These are phyloP conservation scores for Nymphicus hollandicus DNA, from an alignment of 2,113 vertebrate species.

Conservation along the genomic window DNA sequence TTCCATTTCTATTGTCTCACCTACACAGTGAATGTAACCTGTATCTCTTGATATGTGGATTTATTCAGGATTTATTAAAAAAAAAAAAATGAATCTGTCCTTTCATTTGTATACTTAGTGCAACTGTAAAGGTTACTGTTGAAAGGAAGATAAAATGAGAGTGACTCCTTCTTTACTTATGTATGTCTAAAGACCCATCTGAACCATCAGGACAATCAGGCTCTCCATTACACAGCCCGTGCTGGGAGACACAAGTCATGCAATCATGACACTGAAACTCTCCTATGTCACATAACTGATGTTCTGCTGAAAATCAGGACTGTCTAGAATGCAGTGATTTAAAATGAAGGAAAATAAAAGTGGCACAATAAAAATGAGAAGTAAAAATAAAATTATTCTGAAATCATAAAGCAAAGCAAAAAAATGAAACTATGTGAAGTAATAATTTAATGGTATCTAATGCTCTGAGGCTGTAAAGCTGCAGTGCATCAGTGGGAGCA, in stretches of 20 bases:
- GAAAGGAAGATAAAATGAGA: not conserved
- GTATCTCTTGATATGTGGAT: not conserved
- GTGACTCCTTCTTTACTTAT: constrained; percentile 79
- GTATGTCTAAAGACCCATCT: constrained; percentile 83
- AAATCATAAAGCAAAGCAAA: not conserved
- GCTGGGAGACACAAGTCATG: constrained; percentile 85
- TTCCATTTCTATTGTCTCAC: not conserved
- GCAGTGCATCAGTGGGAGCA: not conserved
- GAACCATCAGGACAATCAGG: constrained; percentile 90
- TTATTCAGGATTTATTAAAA: not conserved
- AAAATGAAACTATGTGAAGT: not conserved
- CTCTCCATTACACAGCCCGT: constrained; percentile 94
- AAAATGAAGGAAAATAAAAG: not conserved
- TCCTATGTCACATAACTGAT: constrained; percentile 83
- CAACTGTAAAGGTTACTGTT: fast-evolving
- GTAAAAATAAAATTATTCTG: not conserved
- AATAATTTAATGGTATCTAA: not conserved
- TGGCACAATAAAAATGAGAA: not conserved
- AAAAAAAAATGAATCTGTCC: not conserved
- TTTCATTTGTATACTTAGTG: not conserved
- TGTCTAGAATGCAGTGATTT: constrained; percentile 48
- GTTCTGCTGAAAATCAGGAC: constrained; percentile 82
- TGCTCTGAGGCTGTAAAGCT: not conserved
- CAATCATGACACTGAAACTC: constrained; percentile 90
- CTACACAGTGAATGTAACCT: not conserved